Evolutionary conservation across 2,113 vertebrate species (phyloP).

Genomic region (Oophaga pumilio): DNA sequence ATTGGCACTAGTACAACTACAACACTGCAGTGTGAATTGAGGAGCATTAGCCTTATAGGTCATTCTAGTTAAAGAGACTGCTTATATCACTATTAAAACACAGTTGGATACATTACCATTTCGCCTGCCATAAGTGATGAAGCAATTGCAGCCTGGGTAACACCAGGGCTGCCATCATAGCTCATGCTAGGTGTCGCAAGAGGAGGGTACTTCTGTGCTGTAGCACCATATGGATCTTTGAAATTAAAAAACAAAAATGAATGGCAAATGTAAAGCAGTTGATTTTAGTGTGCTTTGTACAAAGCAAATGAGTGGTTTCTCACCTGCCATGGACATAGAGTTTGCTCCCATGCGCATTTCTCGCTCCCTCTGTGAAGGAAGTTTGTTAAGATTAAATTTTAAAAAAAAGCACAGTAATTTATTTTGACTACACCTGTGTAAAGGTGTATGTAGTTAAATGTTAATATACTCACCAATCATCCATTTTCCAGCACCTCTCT

Average conservation of each 20-base stretch:
- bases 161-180: conserved; percentile 90
- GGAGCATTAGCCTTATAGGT: background rate
- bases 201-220: conserved; percentile 88
- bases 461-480: no score
- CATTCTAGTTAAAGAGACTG: background rate
- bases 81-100: background rate
- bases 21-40: background rate
- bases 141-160: conserved; percentile 84
- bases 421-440: no score
- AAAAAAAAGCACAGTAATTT: no score
- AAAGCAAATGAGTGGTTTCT: conserved; percentile 55
- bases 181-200: conserved; percentile 84
- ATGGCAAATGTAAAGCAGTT: background rate
- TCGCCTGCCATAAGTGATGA: conserved; percentile 91
- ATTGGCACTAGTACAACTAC: background rate
- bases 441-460: no score
- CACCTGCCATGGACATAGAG: conserved; percentile 90
- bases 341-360: conserved; percentile 92
- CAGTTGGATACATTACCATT: conserved; percentile 95
- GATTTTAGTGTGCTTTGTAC: background rate
- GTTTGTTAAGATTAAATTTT: background rate
- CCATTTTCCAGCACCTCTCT: no score
- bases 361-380: conserved; percentile 82
- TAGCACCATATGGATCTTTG: conserved; percentile 85
- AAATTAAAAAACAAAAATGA: conserved; percentile 61